A percentile compares a stretch with the other conserved stretches of the same genome.
Evolutionary conservation across 2,113 vertebrate species (phyloP).

Genomic region (Ranitomeya variabilis): DNA sequence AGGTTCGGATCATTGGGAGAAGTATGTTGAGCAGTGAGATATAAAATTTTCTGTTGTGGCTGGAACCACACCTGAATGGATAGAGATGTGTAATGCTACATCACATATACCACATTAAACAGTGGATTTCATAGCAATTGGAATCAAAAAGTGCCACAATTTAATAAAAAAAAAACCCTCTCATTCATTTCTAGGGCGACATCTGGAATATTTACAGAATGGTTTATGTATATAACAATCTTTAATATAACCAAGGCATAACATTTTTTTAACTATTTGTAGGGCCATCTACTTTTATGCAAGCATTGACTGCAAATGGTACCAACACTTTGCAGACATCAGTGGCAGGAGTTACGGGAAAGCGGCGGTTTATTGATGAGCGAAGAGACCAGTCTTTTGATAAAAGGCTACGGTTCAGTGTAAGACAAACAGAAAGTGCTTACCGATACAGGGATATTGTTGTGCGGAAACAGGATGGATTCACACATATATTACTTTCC

Average conservation of each 20-base stretch:
- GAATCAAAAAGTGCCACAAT: background rate
- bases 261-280: conserved; percentile 59
- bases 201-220: no score
- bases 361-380: conserved; percentile 86
- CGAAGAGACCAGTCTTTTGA: conserved; percentile 86
- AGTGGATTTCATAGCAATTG: no score
- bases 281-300: conserved; percentile 84
- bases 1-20: no score
- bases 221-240: background rate
- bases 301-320: conserved; percentile 82
- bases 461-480: conserved; percentile 95
- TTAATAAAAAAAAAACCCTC: no score
- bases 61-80: no score
- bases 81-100: no score
- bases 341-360: conserved; percentile 77
- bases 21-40: no score
- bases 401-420: conserved; percentile 92
- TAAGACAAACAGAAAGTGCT: conserved; percentile 93
- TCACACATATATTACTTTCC: conserved; percentile 95
- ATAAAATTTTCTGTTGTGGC: no score
- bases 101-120: no score
- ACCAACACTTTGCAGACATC: conserved; percentile 76
- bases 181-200: no score
- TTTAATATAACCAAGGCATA: background rate
- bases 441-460: conserved; percentile 97